A percentile compares a stretch with the other conserved stretches of the same genome.
phyloP scores from a whole-genome alignment of 2,113 vertebrate genomes.

The Cardinalis cardinalis region DNA sequence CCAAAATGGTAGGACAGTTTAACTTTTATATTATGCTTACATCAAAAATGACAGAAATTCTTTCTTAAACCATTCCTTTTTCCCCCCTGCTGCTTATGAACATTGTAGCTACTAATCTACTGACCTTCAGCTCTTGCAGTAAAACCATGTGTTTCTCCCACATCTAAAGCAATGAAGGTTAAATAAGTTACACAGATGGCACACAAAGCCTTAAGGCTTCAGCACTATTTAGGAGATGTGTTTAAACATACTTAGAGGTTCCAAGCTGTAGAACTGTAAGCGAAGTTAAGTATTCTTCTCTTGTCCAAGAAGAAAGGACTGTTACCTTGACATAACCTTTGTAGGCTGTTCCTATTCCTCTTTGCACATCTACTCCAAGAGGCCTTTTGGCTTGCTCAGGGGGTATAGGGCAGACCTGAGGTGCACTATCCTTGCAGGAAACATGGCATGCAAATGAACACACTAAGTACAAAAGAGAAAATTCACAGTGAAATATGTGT shows the following conservation, averaged over 20 bases:
- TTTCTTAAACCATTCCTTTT: background rate
- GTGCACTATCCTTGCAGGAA: slow-evolving; percentile 91
- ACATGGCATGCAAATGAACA: slow-evolving; percentile 95
- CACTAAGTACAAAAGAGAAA: slow-evolving; percentile 73
- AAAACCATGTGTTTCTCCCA: background rate
- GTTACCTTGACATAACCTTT: slow-evolving; percentile 95
- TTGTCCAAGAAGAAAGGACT: background rate
- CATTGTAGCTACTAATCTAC: background rate
- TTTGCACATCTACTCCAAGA: slow-evolving; percentile 93
- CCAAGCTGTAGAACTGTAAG: background rate
- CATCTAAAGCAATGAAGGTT: background rate
- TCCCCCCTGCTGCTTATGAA: background rate
- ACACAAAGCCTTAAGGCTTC: background rate
- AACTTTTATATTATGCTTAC: background rate
- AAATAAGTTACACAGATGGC: background rate
- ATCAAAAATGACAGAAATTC: background rate
- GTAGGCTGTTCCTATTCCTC: slow-evolving; percentile 95
- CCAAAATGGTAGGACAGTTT: background rate
- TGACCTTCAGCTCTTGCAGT: background rate
- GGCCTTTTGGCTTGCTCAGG: slow-evolving; percentile 93
- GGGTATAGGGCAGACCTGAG: slow-evolving; percentile 93
- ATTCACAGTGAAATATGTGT: slow-evolving; percentile 20
- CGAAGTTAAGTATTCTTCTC: background rate
- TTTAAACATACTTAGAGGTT: slow-evolving; percentile 2
- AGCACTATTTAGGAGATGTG: background rate